Evolutionary conservation across 2,797 vertebrate species (phyloP).

Genomic region (Pseudopleuronectes americanus): DNA sequence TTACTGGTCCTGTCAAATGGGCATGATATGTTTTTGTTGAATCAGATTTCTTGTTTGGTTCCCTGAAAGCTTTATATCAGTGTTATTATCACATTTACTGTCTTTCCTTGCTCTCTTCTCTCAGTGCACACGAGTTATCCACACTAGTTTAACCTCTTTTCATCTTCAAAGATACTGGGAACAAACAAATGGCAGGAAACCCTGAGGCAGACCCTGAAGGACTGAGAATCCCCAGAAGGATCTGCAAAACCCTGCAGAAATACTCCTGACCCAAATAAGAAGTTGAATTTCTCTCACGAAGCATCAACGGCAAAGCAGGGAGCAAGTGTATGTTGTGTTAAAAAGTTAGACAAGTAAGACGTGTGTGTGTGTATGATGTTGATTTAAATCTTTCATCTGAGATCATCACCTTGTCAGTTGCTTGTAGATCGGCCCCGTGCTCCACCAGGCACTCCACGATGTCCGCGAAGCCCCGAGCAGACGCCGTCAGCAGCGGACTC

Average conservation of each 20-base stretch:
- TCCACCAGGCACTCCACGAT: conserved; percentile 94
- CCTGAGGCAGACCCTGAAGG: background rate
- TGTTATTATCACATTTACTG: too few relatives aligned
- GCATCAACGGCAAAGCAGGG: background rate
- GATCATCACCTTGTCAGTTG: conserved; percentile 90
- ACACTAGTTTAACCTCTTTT: background rate
- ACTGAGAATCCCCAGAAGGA: background rate
- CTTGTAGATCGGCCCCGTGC: conserved; percentile 88
- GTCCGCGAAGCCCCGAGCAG: conserved; percentile 94
- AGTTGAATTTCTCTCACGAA: background rate
- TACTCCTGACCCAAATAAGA: too few relatives aligned
- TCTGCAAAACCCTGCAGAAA: background rate
- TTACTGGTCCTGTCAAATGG: too few relatives aligned
- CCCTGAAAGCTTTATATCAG: too few relatives aligned
- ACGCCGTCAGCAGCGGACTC: conserved; percentile 92
- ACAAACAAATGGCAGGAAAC: background rate
- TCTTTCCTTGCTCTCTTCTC: too few relatives aligned
- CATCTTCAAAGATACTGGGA: background rate
- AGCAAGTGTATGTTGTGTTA: too few relatives aligned
- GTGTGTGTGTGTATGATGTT: too few relatives aligned
- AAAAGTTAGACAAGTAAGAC: too few relatives aligned
- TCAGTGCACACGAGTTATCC: too few relatives aligned
- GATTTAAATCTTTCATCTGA: too few relatives aligned
- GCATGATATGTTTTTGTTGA: too few relatives aligned
- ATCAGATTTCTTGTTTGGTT: too few relatives aligned